Evolutionary conservation across 2,888 invertebrate species (phyloP).

Genomic region (Pyrrhia umbra): DNA sequence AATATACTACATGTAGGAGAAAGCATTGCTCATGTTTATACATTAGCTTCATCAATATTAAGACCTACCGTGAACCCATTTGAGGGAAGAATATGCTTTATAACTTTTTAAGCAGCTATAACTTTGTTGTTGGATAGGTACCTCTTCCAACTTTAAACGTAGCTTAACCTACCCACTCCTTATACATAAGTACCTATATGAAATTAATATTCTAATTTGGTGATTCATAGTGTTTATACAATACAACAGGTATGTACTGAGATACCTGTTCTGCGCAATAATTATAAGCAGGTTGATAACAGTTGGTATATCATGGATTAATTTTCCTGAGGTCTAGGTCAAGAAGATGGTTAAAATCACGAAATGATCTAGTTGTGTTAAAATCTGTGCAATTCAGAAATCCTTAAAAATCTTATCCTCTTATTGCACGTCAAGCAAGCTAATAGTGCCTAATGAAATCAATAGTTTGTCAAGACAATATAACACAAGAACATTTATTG

Average conservation of each 20-base stretch:
- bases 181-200: conserved; percentile 38
- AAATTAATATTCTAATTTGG: conserved; percentile 70
- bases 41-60: conserved; percentile 17
- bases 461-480: background rate
- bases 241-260: conserved; percentile 45
- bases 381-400: background rate
- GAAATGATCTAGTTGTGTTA: background rate
- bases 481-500: background rate
- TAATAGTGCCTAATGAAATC: background rate
- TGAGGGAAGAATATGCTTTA: background rate
- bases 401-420: background rate
- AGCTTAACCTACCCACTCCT: conserved; percentile 7
- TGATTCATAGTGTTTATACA: conserved; percentile 65
- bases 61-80: conserved; percentile 22
- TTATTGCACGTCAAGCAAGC: too few species aligned
- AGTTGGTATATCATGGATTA: conserved; percentile 10
- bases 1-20: conserved; percentile 19
- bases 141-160: background rate
- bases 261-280: conserved; percentile 63
- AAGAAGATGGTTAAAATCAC: background rate
- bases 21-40: conserved; percentile 24
- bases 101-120: background rate
- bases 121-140: background rate
- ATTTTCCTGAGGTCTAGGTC: conserved; percentile 2
- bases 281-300: conserved; percentile 10